phyloP scores from a whole-genome alignment of 2,113 vertebrate species.

The Hirundichthys speculiger region DNA sequence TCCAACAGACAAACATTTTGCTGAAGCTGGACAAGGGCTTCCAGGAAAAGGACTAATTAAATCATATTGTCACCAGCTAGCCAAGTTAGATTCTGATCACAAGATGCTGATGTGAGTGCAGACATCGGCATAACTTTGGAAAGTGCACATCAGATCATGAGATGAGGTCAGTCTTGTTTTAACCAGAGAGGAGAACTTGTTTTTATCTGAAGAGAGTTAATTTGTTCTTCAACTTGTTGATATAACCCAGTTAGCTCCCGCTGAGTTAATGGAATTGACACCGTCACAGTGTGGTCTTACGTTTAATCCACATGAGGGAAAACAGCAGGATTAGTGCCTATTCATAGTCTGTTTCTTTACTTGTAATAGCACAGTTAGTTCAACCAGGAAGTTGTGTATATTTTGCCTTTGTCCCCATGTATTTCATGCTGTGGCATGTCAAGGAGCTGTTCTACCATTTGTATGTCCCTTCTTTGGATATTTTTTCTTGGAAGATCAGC shows the following conservation, averaged over 20 bases:
- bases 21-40: slow-evolving; percentile 30
- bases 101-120: slow-evolving; percentile 19
- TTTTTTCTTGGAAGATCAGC: no score
- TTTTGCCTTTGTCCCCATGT: slow-evolving; percentile 1
- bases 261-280: slow-evolving; percentile 61
- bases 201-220: not conserved
- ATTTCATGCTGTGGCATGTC: slow-evolving; percentile 20
- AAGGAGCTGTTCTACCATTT: not conserved
- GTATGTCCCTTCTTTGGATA: not conserved
- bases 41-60: slow-evolving; percentile 42
- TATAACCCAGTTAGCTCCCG: slow-evolving; percentile 39
- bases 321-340: slow-evolving; percentile 16
- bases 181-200: slow-evolving; percentile 1
- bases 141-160: slow-evolving; percentile 18
- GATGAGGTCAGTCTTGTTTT: not conserved
- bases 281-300: slow-evolving; percentile 35
- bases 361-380: not conserved
- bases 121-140: not conserved
- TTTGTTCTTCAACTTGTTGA: slow-evolving; percentile 21
- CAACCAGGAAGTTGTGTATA: not conserved
- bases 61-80: slow-evolving; percentile 47
- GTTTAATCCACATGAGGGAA: slow-evolving; percentile 60
- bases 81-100: slow-evolving; percentile 36
- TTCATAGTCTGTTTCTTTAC: slow-evolving; percentile 12
- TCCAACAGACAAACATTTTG: slow-evolving; percentile 46